Evolutionary conservation across 2,888 invertebrate genomes (phyloP).

Genomic region (Agrenia bidenticulata): DNA sequence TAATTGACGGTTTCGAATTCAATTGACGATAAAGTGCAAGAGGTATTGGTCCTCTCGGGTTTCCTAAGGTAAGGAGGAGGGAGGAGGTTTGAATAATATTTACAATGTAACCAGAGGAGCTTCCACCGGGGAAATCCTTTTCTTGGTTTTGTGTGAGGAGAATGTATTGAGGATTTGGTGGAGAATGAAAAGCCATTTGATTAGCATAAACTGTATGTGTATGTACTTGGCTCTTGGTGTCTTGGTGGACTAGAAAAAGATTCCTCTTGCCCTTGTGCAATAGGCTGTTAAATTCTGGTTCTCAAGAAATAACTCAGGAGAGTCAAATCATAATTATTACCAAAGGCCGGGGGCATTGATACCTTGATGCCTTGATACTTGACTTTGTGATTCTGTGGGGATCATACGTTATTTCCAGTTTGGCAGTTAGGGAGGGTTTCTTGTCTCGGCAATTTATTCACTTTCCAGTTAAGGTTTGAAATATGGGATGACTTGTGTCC

Average conservation of each 20-base stretch:
- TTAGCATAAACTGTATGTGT: constrained; percentile 15
- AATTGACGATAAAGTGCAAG: constrained; percentile 14
- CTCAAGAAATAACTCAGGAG: constrained; percentile 11
- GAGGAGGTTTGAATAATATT: too few relatives aligned
- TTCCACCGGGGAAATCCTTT: neutral
- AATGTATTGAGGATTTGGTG: constrained; percentile 2
- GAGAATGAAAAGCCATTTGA: constrained; percentile 11
- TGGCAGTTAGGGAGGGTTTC: constrained; percentile 4
- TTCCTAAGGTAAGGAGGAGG: neutral
- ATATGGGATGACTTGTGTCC: too few relatives aligned
- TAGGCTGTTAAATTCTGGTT: too few relatives aligned
- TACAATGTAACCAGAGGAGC: neutral
- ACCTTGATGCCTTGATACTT: too few relatives aligned
- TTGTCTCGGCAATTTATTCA: constrained; percentile 7
- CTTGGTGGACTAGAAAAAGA: too few relatives aligned
- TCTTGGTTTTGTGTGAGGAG: neutral
- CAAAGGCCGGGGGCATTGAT: constrained; percentile 3
- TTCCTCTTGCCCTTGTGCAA: too few relatives aligned
- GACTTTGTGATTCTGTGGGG: too few relatives aligned
- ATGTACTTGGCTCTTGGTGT: too few relatives aligned
- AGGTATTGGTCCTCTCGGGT: neutral
- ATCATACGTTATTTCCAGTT: too few relatives aligned
- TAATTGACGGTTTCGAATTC: constrained; percentile 22
- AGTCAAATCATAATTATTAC: constrained; percentile 14
- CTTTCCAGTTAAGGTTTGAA: too few relatives aligned